These are phyloP conservation scores for Xyrauchen texanus DNA, from an alignment of 2,113 vertebrate genomes.

Conservation along the genomic window DNA sequence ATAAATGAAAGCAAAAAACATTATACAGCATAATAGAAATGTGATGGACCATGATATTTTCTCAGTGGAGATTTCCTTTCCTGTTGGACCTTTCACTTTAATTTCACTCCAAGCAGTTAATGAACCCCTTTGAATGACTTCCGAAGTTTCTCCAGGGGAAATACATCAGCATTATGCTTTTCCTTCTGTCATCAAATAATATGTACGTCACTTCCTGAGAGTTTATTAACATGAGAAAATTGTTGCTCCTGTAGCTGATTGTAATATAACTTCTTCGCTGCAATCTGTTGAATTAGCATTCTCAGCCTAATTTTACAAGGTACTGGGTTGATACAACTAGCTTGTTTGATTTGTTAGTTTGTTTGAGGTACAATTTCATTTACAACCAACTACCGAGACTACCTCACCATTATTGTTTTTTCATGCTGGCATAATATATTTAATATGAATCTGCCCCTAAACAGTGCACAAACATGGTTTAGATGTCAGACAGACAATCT, in stretches of 20 bases:
- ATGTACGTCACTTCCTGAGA: conserved; percentile 7
- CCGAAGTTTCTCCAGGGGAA: conserved; percentile 17
- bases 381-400: too few relatives aligned
- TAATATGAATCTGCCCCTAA: too few relatives aligned
- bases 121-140: conserved; percentile 25
- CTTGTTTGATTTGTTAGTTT: too few relatives aligned
- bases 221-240: conserved; percentile 36
- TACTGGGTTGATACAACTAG: too few relatives aligned
- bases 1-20: conserved; percentile 19
- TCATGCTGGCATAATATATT: too few relatives aligned
- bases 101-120: conserved; percentile 32
- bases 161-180: conserved; percentile 32
- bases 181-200: conserved; percentile 24
- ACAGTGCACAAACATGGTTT: too few relatives aligned
- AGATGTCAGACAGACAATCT: too few relatives aligned
- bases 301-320: too few relatives aligned
- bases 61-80: conserved; percentile 20
- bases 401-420: too few relatives aligned
- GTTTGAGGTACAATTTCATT: too few relatives aligned
- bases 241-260: background rate
- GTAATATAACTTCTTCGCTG: background rate
- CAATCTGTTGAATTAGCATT: too few relatives aligned
- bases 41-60: conserved; percentile 15
- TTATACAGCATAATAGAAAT: conserved; percentile 9
- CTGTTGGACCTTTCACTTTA: conserved; percentile 22